Conservation (phyloP, 1,140 invertebrate genomes). For the Eumaeus atala region DNA sequence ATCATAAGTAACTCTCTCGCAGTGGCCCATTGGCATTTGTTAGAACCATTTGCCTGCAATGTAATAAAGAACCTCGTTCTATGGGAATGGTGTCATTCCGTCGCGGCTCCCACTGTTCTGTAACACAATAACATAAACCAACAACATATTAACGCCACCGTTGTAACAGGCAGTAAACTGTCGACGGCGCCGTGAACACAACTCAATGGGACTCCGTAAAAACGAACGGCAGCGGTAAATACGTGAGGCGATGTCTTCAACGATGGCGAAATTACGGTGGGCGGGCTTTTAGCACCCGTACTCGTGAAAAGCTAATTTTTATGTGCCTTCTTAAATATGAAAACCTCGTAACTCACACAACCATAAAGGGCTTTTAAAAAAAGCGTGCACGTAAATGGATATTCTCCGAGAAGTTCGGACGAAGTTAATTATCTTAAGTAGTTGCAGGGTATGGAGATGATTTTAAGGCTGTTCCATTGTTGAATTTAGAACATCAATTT, state of each 20-base stretch:
- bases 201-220: constrained; percentile 2
- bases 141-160: constrained; percentile 2
- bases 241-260: background rate
- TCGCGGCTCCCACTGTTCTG: background rate
- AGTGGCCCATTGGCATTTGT: too few relatives aligned
- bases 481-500: too few relatives aligned
- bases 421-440: too few relatives aligned
- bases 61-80: too few relatives aligned
- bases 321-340: constrained; percentile 6
- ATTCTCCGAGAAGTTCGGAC: too few relatives aligned
- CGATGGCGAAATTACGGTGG: constrained; percentile 2
- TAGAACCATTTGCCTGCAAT: too few relatives aligned
- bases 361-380: too few relatives aligned
- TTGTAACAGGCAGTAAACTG: constrained; percentile 2
- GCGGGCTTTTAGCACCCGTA: constrained; percentile 1
- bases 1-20: too few relatives aligned
- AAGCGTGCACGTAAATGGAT: too few relatives aligned
- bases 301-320: constrained; percentile 6
- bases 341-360: background rate
- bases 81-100: too few relatives aligned
- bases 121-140: constrained; percentile 2
- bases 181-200: constrained; percentile 1
- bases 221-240: constrained; percentile 1
- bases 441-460: too few relatives aligned
- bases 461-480: too few relatives aligned